Evolutionary conservation across 2,797 vertebrate species (phyloP).

Genomic region (Tenualosa thibaudeaui): DNA sequence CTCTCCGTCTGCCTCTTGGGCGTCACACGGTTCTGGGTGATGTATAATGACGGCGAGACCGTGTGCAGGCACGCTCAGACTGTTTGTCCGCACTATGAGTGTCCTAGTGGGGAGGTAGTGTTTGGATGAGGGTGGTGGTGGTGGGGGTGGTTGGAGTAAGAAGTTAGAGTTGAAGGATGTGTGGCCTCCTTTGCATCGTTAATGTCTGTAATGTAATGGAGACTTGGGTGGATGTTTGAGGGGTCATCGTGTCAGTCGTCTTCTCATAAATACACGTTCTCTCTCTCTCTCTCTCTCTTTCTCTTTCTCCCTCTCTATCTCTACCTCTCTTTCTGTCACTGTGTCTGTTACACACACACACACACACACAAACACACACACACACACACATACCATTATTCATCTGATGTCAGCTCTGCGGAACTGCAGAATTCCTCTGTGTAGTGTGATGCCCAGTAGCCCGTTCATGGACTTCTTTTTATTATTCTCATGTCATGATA

Average conservation of each 20-base stretch:
- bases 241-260: not conserved
- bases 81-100: not conserved
- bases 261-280: conserved; percentile 8
- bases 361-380: not conserved
- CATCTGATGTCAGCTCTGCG: not conserved
- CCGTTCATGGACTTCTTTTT: not conserved
- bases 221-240: not conserved
- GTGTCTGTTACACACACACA: no score
- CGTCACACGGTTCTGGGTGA: not conserved
- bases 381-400: not conserved
- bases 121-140: not conserved
- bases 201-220: conserved; percentile 16
- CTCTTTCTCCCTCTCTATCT: no score
- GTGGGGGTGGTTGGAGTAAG: not conserved
- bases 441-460: not conserved
- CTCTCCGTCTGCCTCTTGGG: conserved; percentile 24
- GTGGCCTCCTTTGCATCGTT: not conserved
- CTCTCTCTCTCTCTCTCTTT: not conserved
- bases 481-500: not conserved
- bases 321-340: no score
- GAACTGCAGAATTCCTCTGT: not conserved
- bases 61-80: not conserved
- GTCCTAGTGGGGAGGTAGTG: not conserved
- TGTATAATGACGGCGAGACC: conserved; percentile 24
- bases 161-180: not conserved